These are phyloP conservation scores for Cryptus armator DNA, from an alignment of 2,888 invertebrate genomes.

Conservation along the genomic window DNA sequence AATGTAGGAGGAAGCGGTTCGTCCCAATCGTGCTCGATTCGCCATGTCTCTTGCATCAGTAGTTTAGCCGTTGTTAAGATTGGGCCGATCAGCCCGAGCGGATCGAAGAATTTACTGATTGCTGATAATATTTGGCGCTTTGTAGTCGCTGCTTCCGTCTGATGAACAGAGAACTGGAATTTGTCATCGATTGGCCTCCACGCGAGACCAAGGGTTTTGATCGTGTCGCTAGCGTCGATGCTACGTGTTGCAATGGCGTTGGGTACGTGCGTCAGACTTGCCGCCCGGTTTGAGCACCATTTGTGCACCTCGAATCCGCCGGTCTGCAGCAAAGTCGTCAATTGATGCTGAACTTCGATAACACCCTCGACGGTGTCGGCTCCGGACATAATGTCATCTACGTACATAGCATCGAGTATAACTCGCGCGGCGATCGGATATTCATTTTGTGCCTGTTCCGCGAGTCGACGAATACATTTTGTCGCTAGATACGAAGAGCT, in stretches of 20 bases:
- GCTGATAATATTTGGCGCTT: conserved; percentile 52
- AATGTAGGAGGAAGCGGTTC: no score
- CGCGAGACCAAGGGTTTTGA: conserved; percentile 51
- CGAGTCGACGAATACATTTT: conserved; percentile 26
- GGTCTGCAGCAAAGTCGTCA: conserved; percentile 14
- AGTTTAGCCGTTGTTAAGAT: no score
- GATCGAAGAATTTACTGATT: conserved; percentile 55
- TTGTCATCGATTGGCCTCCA: conserved; percentile 54
- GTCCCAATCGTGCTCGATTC: no score
- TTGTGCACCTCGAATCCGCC: conserved; percentile 60
- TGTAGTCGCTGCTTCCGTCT: conserved; percentile 6
- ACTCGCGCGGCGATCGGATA: conserved; percentile 31
- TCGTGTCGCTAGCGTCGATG: conserved; percentile 42
- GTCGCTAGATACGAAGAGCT: neutral
- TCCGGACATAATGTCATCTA: neutral
- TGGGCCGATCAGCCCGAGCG: conserved; percentile 68
- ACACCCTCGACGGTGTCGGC: no score
- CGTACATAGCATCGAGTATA: no score
- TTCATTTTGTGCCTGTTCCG: conserved; percentile 5
- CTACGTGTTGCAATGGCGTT: neutral
- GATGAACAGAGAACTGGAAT: conserved; percentile 35
- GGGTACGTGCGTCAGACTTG: conserved; percentile 1
- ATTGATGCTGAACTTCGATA: no score
- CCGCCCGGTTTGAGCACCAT: conserved; percentile 37
- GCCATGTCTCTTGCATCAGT: no score